A percentile compares a stretch with the other conserved stretches of the same genome.
Evolutionary conservation across 2,797 vertebrate genomes (phyloP).

Genomic region (Toxotes lorentzi): DNA sequence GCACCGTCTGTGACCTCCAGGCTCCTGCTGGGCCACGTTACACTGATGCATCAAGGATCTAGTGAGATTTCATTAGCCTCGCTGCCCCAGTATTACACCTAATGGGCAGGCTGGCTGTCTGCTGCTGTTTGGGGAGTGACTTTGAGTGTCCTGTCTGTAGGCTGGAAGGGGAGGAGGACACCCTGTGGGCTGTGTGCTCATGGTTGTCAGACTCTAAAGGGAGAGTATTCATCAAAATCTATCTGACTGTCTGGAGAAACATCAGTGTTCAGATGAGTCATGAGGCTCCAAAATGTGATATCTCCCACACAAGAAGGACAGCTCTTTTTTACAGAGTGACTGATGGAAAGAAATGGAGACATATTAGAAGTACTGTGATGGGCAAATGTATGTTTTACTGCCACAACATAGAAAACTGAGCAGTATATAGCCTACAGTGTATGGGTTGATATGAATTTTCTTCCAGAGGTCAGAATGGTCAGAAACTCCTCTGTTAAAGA

Average conservation of each 20-base stretch:
- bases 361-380: too few relatives aligned
- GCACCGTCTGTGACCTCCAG: not conserved
- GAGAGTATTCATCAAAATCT: not conserved
- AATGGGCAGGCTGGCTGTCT: slow-evolving; percentile 18
- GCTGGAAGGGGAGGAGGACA: not conserved
- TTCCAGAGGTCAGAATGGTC: too few relatives aligned
- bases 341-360: not conserved
- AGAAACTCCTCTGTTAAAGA: too few relatives aligned
- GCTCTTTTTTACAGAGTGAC: not conserved
- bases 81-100: slow-evolving; percentile 15
- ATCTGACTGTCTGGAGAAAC: not conserved
- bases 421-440: too few relatives aligned
- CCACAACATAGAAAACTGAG: not conserved
- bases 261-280: not conserved
- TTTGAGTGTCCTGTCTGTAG: slow-evolving; percentile 4
- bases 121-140: slow-evolving; percentile 6
- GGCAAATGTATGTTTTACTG: too few relatives aligned
- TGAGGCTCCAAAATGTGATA: not conserved
- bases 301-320: not conserved
- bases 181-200: not conserved
- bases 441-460: too few relatives aligned
- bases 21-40: not conserved
- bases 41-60: slow-evolving; percentile 11
- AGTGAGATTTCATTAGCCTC: slow-evolving; percentile 26
- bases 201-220: not conserved